phyloP scores from a whole-genome alignment of 2,888 invertebrate genomes.

The Megastigmus dorsalis region DNA sequence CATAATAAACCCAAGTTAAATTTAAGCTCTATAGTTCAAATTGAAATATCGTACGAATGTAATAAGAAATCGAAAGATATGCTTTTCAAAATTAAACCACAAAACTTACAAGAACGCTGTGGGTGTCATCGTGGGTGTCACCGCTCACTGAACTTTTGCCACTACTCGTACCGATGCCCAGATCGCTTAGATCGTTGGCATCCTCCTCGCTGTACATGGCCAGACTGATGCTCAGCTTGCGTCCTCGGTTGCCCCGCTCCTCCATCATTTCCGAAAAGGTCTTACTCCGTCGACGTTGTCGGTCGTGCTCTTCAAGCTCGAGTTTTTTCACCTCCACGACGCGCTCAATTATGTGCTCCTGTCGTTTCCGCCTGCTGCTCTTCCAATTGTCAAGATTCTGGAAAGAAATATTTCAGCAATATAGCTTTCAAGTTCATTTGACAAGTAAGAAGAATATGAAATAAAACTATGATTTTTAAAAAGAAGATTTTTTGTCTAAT shows the following conservation, averaged over 20 bases:
- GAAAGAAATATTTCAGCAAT: conserved; percentile 6
- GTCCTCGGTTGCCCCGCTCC: conserved; percentile 81
- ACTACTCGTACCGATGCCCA: conserved; percentile 80
- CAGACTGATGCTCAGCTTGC: conserved; percentile 78
- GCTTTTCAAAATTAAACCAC: too few relatives aligned
- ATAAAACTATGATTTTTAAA: too few relatives aligned
- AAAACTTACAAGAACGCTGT: conserved; percentile 70
- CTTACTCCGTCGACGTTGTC: conserved; percentile 87
- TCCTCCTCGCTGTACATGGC: conserved; percentile 88
- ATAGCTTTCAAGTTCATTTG: too few relatives aligned
- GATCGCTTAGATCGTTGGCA: conserved; percentile 88
- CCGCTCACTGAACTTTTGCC: conserved; percentile 73
- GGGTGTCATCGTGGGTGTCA: conserved; percentile 71
- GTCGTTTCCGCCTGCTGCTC: conserved; percentile 92
- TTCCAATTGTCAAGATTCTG: conserved; percentile 97
- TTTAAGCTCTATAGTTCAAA: too few relatives aligned
- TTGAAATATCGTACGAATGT: too few relatives aligned
- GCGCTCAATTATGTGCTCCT: conserved; percentile 92
- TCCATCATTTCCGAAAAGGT: conserved; percentile 97
- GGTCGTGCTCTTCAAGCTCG: conserved; percentile 85
- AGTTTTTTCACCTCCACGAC: conserved; percentile 92
- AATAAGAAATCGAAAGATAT: too few relatives aligned
- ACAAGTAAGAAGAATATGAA: too few relatives aligned
- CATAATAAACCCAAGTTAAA: too few relatives aligned
- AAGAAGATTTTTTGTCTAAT: too few relatives aligned